These are phyloP conservation scores for Polyommatus icarus DNA, from an alignment of 2,888 invertebrate species.

Conservation along the genomic window DNA sequence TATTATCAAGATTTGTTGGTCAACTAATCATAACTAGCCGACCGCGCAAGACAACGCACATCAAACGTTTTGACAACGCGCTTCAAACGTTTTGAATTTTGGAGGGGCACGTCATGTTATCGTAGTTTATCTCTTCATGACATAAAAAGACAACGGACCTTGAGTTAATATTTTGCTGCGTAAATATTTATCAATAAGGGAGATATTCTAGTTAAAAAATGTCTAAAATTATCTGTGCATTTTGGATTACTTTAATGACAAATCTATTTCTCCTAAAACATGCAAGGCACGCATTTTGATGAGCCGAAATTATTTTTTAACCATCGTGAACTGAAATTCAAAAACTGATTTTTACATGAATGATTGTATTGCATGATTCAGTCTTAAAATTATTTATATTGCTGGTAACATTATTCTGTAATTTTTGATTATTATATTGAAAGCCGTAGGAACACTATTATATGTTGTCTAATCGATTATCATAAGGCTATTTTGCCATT, in stretches of 20 bases:
- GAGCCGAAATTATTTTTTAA: not conserved
- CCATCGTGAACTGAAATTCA: not conserved
- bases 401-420: not conserved
- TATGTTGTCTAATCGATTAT: not conserved
- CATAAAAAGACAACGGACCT: not conserved
- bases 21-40: too few species aligned
- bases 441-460: conserved; percentile 22
- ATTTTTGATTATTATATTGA: conserved; percentile 8
- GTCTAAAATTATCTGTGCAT: conserved; percentile 26
- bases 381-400: conserved; percentile 25
- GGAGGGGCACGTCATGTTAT: too few species aligned
- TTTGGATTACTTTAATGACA: not conserved
- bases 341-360: not conserved
- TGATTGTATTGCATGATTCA: conserved; percentile 10
- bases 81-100: too few species aligned
- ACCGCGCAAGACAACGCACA: too few species aligned
- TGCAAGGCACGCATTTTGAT: conserved; percentile 20
- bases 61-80: too few species aligned
- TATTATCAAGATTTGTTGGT: too few species aligned
- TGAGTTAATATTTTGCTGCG: not conserved
- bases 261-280: not conserved
- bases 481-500: not conserved
- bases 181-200: not conserved
- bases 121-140: too few species aligned
- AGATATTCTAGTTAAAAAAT: not conserved